Evolutionary conservation across 1,140 invertebrate genomes (phyloP).

Genomic region (Phenacoccus solenopsis): DNA sequence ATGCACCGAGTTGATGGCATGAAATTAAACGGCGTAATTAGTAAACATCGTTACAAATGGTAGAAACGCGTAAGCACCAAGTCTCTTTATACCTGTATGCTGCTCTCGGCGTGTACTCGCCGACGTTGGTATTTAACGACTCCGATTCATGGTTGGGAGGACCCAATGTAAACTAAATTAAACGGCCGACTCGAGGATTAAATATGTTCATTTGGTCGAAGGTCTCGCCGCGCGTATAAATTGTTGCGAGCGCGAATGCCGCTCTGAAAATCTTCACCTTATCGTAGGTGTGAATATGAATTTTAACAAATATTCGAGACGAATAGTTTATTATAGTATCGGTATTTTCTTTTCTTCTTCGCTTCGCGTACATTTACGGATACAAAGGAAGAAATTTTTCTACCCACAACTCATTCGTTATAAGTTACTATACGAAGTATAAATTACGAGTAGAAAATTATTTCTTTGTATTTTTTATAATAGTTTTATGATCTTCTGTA

Average conservation of each 20-base stretch:
- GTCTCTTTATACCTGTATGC: too few species aligned
- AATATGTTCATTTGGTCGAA: not conserved
- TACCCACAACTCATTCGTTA: too few species aligned
- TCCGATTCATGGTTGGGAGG: too few species aligned
- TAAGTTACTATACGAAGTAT: too few species aligned
- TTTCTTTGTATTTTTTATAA: too few species aligned
- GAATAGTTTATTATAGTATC: not conserved
- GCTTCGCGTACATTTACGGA: not conserved
- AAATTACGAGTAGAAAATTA: too few species aligned
- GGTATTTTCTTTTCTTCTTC: not conserved
- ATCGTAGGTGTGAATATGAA: not conserved
- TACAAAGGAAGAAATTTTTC: not conserved
- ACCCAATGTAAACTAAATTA: not conserved
- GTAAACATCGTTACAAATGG: not conserved
- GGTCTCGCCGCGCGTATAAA: not conserved
- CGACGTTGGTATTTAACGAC: too few species aligned
- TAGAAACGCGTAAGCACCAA: too few species aligned
- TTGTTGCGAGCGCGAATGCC: not conserved
- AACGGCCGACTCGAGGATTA: not conserved
- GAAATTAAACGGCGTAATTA: not conserved
- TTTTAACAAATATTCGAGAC: not conserved
- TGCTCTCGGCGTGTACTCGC: too few species aligned
- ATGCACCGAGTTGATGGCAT: not conserved
- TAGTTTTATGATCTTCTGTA: too few species aligned
- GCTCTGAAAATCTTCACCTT: too few species aligned